A percentile compares a stretch with the other conserved stretches of the same genome.
phyloP scores from a whole-genome alignment of 2,797 vertebrate genomes.

The Leuciscus waleckii region DNA sequence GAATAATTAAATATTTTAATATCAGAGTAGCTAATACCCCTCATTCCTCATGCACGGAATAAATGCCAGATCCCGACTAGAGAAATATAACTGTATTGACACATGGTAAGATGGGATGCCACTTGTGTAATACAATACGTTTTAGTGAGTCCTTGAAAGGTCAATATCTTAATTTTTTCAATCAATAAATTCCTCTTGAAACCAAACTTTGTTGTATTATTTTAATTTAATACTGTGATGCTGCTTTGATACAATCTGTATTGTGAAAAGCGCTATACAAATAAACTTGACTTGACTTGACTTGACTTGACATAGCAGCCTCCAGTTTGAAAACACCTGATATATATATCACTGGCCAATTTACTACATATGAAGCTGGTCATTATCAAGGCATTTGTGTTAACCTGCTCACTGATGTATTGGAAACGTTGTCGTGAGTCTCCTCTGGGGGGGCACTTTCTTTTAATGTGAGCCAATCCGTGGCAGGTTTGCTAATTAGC shows the following conservation, averaged over 20 bases:
- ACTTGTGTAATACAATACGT: conserved; percentile 30
- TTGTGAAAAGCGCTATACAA: too few relatives aligned
- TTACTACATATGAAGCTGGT: conserved; percentile 2
- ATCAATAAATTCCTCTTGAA: too few relatives aligned
- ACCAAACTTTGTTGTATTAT: too few relatives aligned
- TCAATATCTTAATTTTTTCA: too few relatives aligned
- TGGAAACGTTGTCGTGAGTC: background rate
- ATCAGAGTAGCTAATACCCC: background rate
- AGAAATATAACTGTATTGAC: conserved; percentile 19
- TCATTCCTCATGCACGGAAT: background rate
- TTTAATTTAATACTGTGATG: too few relatives aligned
- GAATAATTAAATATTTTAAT: background rate
- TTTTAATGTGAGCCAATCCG: conserved; percentile 10
- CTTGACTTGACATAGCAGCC: too few relatives aligned
- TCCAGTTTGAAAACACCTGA: background rate
- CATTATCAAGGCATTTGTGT: background rate
- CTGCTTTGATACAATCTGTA: too few relatives aligned
- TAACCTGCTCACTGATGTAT: conserved; percentile 22
- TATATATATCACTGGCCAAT: background rate
- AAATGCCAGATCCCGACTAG: conserved; percentile 12
- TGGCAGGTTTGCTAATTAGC: conserved; percentile 33
- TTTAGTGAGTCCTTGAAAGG: conserved; percentile 51
- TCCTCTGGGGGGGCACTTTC: conserved; percentile 12
- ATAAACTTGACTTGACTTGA: too few relatives aligned
- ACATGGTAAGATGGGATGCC: background rate